A percentile compares a stretch with the other conserved stretches of the same genome.
Conservation (phyloP, 2,797 vertebrate species). For the Malurus leucopterus region DNA sequence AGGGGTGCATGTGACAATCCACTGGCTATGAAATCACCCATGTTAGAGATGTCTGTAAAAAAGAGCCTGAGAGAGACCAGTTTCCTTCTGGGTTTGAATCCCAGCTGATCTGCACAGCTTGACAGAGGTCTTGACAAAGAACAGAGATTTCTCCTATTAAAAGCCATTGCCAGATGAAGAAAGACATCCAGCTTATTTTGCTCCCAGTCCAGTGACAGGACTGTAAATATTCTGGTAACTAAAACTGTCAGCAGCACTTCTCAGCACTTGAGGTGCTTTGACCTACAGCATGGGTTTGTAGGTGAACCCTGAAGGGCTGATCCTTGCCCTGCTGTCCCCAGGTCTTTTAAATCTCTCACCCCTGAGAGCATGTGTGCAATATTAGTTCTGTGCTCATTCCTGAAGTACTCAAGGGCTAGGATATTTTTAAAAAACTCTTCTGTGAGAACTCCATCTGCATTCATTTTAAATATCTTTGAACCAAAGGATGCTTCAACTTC, state of each 20-base stretch:
- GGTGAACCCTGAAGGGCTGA: background rate
- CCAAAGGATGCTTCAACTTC: background rate
- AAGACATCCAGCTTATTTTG: background rate
- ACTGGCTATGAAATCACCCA: background rate
- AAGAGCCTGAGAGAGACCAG: background rate
- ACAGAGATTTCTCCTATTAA: background rate
- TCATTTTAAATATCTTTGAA: background rate
- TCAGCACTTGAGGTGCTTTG: background rate
- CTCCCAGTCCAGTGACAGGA: background rate
- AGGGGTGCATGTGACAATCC: background rate
- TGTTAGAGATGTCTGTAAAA: background rate
- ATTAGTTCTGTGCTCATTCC: background rate
- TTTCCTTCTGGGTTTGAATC: background rate
- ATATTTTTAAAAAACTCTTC: background rate
- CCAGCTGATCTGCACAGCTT: background rate
- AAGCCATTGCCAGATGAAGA: background rate
- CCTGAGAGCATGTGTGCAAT: background rate
- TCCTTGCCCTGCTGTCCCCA: background rate
- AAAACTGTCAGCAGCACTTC: background rate
- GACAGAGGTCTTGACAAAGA: background rate
- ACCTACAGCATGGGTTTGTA: background rate
- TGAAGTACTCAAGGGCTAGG: background rate
- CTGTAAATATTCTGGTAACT: background rate
- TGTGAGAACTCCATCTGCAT: background rate
- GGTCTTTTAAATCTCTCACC: background rate